Percentiles rank a stretch among this genome's conserved stretches.
These are phyloP conservation scores for Pammene fasciana DNA, from an alignment of 2,888 invertebrate species.

Conservation along the genomic window DNA sequence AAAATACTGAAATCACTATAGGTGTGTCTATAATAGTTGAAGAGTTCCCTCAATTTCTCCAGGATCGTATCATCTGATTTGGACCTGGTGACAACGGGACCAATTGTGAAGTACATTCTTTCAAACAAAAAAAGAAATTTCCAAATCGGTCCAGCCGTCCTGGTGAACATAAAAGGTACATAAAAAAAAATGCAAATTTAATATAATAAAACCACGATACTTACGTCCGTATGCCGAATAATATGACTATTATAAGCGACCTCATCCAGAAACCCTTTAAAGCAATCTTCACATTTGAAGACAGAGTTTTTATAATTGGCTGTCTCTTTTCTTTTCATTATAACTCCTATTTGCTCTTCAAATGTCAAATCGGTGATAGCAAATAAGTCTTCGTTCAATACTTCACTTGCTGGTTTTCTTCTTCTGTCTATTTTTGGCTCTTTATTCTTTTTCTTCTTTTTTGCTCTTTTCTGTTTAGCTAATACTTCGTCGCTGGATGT, in stretches of 20 bases:
- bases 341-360: slow-evolving; percentile 15
- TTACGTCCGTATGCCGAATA: slow-evolving; percentile 67
- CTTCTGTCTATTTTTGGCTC: slow-evolving; percentile 19
- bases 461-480: slow-evolving; percentile 12
- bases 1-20: no score
- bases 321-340: slow-evolving; percentile 15
- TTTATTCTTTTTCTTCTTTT: slow-evolving; percentile 20
- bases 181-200: no score
- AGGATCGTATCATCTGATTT: no score
- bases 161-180: no score
- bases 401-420: slow-evolving; percentile 26
- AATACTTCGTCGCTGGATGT: slow-evolving; percentile 18
- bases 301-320: slow-evolving; percentile 54
- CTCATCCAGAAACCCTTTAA: slow-evolving; percentile 71
- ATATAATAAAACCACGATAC: slow-evolving; percentile 44
- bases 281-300: slow-evolving; percentile 71
- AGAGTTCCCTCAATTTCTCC: no score
- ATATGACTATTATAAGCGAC: slow-evolving; percentile 71
- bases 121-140: no score
- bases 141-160: no score
- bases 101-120: no score
- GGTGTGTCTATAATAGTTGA: no score
- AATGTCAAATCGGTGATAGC: slow-evolving; percentile 14
- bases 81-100: no score
- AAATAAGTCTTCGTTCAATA: slow-evolving; percentile 20